Base-by-base conservation (phyloP, 2,113 vertebrate species). In the Oryzias melastigma region DNA sequence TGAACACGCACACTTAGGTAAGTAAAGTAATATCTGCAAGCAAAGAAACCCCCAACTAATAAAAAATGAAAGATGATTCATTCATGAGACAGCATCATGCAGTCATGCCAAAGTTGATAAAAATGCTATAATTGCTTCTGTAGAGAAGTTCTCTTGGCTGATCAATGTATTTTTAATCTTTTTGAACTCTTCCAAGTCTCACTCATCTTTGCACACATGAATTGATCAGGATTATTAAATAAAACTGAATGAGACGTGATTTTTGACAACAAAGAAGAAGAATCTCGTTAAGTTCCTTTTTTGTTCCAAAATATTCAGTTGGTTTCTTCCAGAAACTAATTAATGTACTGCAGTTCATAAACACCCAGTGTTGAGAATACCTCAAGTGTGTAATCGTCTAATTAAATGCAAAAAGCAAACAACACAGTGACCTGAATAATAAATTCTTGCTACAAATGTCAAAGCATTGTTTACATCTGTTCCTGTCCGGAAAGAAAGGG, bases 301-400 rank as follows among this genome's bases (percentile, higher is more conserved):
- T 69, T 62, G 52, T 22, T 14, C 27, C 27, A 43, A 56, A 40
- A 56, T 68, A 78, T 58, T 61, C 8, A 54, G 68, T 51, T 78
- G 58, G 56, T 71, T 74, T 51, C 55, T 46, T 51, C 73, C 64
- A 76, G 67, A 74, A 60, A 55, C 53, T 88, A 80, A 88, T 85
- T 71, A 76, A 83, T 78, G 71, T 64, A 77, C 51, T 73, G 81
- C 83, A 80, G 68, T 82, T 83, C 60, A 77, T 73, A 73, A 80
- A 82, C 65, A 58, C 66, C 75, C 73, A 60, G 63, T 73, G 81
- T 71, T 61, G 73, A 72, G 68, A 79, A 77, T 60, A 81, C 71
- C 58, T 85, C 83, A 62, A 87, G 77, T 88, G 83, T 87, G 81
- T 85, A 83, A 87, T 85, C 81, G 54, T 63, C 77, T 79, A 85